Evolutionary conservation across 2,113 vertebrate genomes (phyloP), one percentile per base, ranked within the genome.

Genomic region (Anser brachyrhynchus): DNA sequence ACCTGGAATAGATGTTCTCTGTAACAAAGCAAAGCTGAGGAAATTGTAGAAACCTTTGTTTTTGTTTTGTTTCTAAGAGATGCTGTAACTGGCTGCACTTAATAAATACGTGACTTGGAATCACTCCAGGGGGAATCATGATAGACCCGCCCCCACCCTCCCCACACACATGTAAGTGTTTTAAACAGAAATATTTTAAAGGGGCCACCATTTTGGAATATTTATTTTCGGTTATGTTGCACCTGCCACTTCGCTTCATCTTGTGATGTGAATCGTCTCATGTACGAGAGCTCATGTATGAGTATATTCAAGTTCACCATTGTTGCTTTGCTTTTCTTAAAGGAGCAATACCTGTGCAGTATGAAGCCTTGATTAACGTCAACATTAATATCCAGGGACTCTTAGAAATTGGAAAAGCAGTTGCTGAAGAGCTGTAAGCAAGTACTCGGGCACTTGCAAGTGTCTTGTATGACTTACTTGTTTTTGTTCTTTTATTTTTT

Each of bases 41-140:
- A 80, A 85, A 87, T 26, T 26, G 19, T 86, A 51, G 51, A 71
- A 93, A 57, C 5, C 13, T 91, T 91, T 80, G 28, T 3, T 90
- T 89, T 82, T 77, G 25, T 87, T 92, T 85, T 71, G 29, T 77
- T 95, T 86, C 46, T 86, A 80, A 74, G 75, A 89, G 41, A 55
- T 85, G 58, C 22, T 79, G 13, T 87, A 67, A 13, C 16, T 79
- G 71, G 41, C 39, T 37, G 15, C 20, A 21, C 29, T 77, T 86
- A 44, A n/a, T 66, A 64, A 52, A 65, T 18, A 33, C 28, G 33
- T 39, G 46, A 74, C 33, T 15, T 51, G 43, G 9, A 90, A 65
- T 10, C 6, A 44, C 3, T 54, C 83, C n/a, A 66, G 77, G 15
- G 13, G 88, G 18, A 78, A 65, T 65, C 25, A 39, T 12, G 10